Evolutionary conservation across 2,888 invertebrate genomes (phyloP), one percentile per base, ranked within the genome.

Genomic region (Dione vanillae): DNA sequence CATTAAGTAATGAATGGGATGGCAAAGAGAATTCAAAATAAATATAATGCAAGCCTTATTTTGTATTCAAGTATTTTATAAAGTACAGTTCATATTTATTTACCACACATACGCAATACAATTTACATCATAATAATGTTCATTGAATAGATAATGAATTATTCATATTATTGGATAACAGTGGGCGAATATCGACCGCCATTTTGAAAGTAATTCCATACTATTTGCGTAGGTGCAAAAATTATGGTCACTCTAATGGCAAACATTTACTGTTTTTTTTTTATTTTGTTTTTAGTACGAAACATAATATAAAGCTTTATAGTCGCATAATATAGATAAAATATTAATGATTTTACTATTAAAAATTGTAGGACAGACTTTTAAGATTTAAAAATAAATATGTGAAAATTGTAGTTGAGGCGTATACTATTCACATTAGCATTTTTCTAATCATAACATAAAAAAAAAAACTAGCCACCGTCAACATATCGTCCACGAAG

Each of bases 151-250:
- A 73, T 75, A 73, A 37, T 79, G 74, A 78, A 77, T 78, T 74
- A 79, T 78, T 77, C 76, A 78, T 74, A 69, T 54, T 54, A 65
- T 75, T 75, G 73, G 70, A 74, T 75, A 69, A 70, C 79, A 79
- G 89, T 90, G 90, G 90, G 91, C 88, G 90, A 86, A 83, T 80
- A 85, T 84, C 73, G 81, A 80, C 83, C 82, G 87, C 87, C 86
- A 87, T 89, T 88, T 87, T 87, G 86, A 87, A 88, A 86, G 83
- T 83, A 86, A 85, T 80, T 79, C 78, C 76, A 76, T 78, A 77
- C 68, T 75, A 76, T 74, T 85, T 81, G 89, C 86, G 91, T 91
- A 88, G 91, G 90, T 84, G 88, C 73, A 83, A 81, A 82, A 67
- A 65, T 73, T 72, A 72, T 73, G 73, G 71, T 73, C 61, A 71